phyloP scores from a whole-genome alignment of 2,113 vertebrate species.

The Tupaia chinensis region DNA sequence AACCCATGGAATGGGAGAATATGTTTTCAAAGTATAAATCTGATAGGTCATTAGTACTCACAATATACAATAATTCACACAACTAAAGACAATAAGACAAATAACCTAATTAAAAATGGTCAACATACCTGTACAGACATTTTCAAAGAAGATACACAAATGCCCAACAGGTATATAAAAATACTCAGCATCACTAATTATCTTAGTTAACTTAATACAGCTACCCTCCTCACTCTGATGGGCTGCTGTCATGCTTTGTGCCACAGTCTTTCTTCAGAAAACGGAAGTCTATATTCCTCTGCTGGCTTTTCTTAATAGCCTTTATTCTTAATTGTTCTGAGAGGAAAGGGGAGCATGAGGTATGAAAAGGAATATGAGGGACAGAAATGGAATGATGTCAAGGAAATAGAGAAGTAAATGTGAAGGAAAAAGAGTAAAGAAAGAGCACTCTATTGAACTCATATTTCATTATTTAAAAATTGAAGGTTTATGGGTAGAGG shows the following conservation, averaged over 20 bases:
- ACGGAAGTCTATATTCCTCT: too few relatives aligned
- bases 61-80: neutral
- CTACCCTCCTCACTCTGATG: neutral
- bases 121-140: neutral
- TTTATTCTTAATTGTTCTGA: too few relatives aligned
- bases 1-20: neutral
- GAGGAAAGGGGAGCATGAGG: too few relatives aligned
- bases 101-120: neutral
- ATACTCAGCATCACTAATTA: neutral
- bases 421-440: too few relatives aligned
- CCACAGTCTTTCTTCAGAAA: neutral
- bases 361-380: too few relatives aligned
- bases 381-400: too few relatives aligned
- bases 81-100: neutral
- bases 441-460: neutral
- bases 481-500: neutral
- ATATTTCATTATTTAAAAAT: neutral
- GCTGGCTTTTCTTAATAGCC: too few relatives aligned
- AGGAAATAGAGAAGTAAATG: too few relatives aligned
- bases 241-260: neutral
- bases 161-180: neutral
- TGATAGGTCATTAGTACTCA: neutral
- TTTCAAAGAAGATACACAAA: neutral
- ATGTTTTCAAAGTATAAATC: neutral
- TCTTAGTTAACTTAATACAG: neutral